phyloP scores from a whole-genome alignment of 2,113 vertebrate genomes.

The Pseudorectes ferrugineus region DNA sequence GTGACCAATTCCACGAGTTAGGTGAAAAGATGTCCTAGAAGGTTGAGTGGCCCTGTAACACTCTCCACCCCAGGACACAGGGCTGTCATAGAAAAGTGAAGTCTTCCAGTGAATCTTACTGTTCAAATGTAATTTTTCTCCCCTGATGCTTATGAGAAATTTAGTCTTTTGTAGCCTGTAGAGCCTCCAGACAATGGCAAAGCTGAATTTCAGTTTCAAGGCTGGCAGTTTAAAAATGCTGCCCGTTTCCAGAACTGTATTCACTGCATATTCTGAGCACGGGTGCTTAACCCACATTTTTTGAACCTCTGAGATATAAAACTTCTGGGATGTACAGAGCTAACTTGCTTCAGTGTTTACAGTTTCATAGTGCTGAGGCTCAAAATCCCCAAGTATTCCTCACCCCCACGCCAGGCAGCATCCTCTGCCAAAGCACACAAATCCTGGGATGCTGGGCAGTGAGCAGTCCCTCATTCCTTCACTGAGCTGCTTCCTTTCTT shows the following conservation, averaged over 20 bases:
- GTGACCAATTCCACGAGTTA: background rate
- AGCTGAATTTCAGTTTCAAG: slow-evolving; percentile 28
- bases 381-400: background rate
- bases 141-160: background rate
- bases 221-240: background rate
- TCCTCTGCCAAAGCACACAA: background rate
- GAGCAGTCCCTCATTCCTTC: background rate
- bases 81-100: background rate
- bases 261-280: background rate
- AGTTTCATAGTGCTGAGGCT: background rate
- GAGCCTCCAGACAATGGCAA: background rate
- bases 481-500: background rate
- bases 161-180: background rate
- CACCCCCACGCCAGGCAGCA: background rate
- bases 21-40: background rate
- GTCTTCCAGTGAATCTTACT: background rate
- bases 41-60: rapidly evolving
- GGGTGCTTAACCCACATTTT: background rate
- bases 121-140: background rate
- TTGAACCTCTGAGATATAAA: background rate
- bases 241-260: background rate
- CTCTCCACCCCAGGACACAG: background rate
- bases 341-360: background rate
- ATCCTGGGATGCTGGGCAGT: background rate
- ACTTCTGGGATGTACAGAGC: background rate